Evolutionary conservation across 2,888 invertebrate genomes (phyloP).

Genomic region (Amblyjoppa proteus): DNA sequence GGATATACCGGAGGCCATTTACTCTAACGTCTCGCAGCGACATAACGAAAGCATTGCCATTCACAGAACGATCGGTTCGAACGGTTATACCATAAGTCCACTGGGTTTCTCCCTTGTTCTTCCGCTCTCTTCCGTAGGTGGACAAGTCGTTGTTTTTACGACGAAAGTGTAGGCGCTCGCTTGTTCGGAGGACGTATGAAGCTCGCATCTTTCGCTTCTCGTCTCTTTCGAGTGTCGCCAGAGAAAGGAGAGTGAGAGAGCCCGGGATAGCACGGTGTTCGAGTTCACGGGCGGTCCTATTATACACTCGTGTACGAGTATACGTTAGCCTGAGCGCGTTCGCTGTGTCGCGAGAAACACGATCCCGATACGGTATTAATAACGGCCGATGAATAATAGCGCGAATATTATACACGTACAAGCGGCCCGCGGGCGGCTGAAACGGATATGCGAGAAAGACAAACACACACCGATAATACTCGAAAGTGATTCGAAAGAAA

Average conservation of each 20-base stretch:
- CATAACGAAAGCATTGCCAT: constrained; percentile 23
- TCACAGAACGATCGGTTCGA: constrained; percentile 21
- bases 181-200: constrained; percentile 48
- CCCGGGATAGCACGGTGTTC: constrained; percentile 66
- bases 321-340: constrained; percentile 30
- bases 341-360: constrained; percentile 66
- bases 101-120: constrained; percentile 47
- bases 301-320: constrained; percentile 65
- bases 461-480: constrained; percentile 8
- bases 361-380: constrained; percentile 70
- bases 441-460: constrained; percentile 26
- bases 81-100: constrained; percentile 37
- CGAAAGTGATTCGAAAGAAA: constrained; percentile 14
- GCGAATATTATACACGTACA: constrained; percentile 61
- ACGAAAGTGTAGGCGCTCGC: constrained; percentile 56
- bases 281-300: constrained; percentile 72
- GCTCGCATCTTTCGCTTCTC: constrained; percentile 37
- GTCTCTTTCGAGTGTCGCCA: constrained; percentile 69
- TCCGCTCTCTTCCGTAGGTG: constrained; percentile 52
- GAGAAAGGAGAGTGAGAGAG: constrained; percentile 13
- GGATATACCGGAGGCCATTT: constrained; percentile 1
- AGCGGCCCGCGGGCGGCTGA: constrained; percentile 30
- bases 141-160: constrained; percentile 59
- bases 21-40: neutral
- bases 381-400: constrained; percentile 68